Conservation (phyloP, 1,140 invertebrate species). For the Rhopalosiphum padi region DNA sequence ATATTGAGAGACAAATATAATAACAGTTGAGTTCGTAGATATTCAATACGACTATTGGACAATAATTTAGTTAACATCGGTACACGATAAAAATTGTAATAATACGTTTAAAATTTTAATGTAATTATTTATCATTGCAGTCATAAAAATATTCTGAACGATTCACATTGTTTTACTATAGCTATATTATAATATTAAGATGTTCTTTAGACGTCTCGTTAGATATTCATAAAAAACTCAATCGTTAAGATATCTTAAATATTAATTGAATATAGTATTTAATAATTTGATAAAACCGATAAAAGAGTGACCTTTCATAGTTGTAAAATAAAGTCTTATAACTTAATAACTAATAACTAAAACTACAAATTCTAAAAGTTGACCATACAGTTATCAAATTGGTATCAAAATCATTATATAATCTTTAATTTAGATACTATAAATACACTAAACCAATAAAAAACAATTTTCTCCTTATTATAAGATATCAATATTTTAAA, state of each 20-base stretch:
- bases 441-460: too few species aligned
- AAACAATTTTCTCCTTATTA: too few species aligned
- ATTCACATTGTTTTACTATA: not conserved
- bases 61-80: not conserved
- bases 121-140: too few species aligned
- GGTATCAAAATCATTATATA: not conserved
- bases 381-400: too few species aligned
- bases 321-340: too few species aligned
- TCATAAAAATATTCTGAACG: not conserved
- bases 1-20: not conserved
- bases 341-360: too few species aligned
- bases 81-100: not conserved
- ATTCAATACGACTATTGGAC: too few species aligned
- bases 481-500: not conserved
- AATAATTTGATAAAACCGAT: not conserved
- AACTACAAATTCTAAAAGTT: too few species aligned
- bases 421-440: not conserved
- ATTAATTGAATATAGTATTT: not conserved
- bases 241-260: not conserved
- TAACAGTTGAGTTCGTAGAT: not conserved
- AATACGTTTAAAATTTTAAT: not conserved
- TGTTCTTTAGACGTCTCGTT: not conserved
- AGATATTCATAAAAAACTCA: not conserved
- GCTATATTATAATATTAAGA: not conserved
- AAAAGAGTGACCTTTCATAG: not conserved